Base-by-base conservation (phyloP, 2,113 vertebrate genomes). In the Candoia aspera region DNA sequence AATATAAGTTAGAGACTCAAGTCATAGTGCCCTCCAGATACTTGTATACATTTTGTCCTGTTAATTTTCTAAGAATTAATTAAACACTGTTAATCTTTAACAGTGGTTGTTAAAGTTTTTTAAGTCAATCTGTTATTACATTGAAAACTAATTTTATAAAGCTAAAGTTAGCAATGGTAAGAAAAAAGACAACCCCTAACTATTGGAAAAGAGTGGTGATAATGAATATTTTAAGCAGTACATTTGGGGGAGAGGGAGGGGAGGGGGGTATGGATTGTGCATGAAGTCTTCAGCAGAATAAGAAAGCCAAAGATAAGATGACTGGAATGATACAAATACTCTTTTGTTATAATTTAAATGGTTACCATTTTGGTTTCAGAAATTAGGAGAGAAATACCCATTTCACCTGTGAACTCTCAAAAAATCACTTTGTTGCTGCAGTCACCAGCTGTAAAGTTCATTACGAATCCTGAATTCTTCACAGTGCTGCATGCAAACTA, bases 401-500 rank as follows among this genome's bases (percentile, higher is more conserved):
- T 98, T 94, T 99, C 98, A 85, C 98, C 98, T 4, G 97, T 99
- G 95, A 99, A 97, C 96, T 98, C 98, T 79, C 99, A 99, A 96
- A 99, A 99, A 97, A 98, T 99, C 96, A 99, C 98, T 91, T 97
- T 98, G 93, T 96, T 99, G 93, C 98, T 99, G n/a, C 99, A 99
- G 93, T 99, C 98, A 91, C 99, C 99, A 85, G 99, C 99, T 6
- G 99, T 99, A 96, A 99, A 99, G 97, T 99, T 99, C 95, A 98
- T 99, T 97, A 99, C 99, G 92, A 99, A 99, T 94, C 99, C 99
- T 0, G 99, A 99, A 88, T 99, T 99, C 96, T 99, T 99, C 97
- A 99, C 99, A 12, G 97, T 99, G 93, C 97, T 99, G 91, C 99
- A 99, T 68, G 98, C 98, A 94, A 99, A 99, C 97, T 99, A 99